Conservation (phyloP, 2,113 vertebrate genomes). For the Chionomys nivalis region DNA sequence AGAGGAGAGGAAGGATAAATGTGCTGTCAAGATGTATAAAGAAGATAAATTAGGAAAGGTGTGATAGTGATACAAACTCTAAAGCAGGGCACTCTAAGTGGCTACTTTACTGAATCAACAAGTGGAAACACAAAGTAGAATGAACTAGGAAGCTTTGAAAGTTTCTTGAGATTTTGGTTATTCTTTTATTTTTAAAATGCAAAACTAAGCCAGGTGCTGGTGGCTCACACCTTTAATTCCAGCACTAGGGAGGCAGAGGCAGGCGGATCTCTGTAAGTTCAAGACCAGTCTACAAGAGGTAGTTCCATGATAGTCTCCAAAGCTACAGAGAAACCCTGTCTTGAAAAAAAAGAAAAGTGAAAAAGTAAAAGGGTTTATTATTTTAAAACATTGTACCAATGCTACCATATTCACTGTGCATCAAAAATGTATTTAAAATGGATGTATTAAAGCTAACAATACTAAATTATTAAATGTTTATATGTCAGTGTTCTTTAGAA, state of each 20-base stretch:
- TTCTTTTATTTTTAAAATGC: neutral
- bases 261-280: too few species aligned
- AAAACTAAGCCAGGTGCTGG: too few species aligned
- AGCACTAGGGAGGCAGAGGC: too few species aligned
- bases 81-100: neutral
- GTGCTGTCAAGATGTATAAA: neutral
- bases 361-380: neutral
- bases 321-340: too few species aligned
- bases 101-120: neutral
- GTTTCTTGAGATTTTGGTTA: neutral
- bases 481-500: neutral
- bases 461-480: neutral
- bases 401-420: neutral
- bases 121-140: neutral
- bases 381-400: neutral
- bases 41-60: slow-evolving; percentile 13
- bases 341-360: neutral
- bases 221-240: too few species aligned
- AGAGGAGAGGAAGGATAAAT: neutral
- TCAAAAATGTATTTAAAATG: neutral
- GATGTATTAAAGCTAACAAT: neutral
- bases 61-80: neutral
- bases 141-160: neutral
- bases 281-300: too few species aligned
- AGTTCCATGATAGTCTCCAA: too few species aligned